Conservation (phyloP, 2,888 invertebrate genomes). For the Yponomeuta plumbellus region DNA sequence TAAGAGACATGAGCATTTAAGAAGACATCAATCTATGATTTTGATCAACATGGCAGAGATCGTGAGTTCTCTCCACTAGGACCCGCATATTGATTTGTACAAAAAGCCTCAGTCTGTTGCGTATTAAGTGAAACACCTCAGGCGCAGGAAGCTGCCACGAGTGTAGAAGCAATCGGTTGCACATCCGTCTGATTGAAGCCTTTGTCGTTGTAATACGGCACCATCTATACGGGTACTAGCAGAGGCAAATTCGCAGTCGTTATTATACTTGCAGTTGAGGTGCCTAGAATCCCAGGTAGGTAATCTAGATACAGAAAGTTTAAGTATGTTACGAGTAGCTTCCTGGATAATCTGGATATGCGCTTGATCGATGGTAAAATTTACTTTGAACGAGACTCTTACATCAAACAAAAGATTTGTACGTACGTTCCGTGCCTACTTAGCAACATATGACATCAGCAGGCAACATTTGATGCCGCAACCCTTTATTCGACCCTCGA, state of each 20-base stretch:
- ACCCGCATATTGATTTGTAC: no score
- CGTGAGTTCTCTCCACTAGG: no score
- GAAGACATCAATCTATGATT: no score
- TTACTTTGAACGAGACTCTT: background rate
- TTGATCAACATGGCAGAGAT: no score
- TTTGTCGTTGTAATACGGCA: slow-evolving; percentile 7
- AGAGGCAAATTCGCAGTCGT: background rate
- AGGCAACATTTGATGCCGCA: slow-evolving; percentile 33
- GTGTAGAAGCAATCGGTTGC: slow-evolving; percentile 51
- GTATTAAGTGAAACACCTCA: background rate
- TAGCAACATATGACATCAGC: background rate
- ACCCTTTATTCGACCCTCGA: slow-evolving; percentile 59
- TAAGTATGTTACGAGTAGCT: background rate
- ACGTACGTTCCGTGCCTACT: background rate
- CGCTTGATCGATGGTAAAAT: background rate
- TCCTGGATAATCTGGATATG: background rate
- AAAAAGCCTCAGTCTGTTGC: no score
- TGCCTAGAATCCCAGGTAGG: no score
- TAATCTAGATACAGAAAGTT: no score
- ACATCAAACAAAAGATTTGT: background rate
- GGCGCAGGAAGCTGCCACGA: background rate
- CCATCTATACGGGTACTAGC: background rate
- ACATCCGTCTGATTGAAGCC: slow-evolving; percentile 39
- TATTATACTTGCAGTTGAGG: background rate
- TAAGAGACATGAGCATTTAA: background rate